phyloP scores from a whole-genome alignment of 2,888 invertebrate genomes.

The Linnaemya tessellans region DNA sequence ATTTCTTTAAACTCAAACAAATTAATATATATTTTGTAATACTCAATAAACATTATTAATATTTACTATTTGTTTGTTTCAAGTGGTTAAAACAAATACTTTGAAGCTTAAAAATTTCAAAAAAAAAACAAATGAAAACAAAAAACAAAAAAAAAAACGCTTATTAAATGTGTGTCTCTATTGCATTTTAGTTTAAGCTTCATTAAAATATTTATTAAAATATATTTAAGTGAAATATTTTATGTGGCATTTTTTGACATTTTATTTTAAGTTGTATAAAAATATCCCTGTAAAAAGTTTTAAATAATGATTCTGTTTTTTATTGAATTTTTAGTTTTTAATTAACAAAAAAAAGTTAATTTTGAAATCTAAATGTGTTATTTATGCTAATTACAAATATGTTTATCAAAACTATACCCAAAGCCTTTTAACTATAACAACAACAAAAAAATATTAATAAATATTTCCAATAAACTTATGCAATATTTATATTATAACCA shows the following conservation, averaged over 20 bases:
- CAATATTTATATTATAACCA: conserved; percentile 22
- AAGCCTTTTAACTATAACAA: conserved; percentile 12
- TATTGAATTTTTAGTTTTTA: conserved; percentile 34
- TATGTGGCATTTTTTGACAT: conserved; percentile 38
- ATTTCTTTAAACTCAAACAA: conserved; percentile 24
- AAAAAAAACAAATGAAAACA: background rate
- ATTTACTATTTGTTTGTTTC: conserved; percentile 4
- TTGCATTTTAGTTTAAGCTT: conserved; percentile 63
- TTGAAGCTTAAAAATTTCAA: conserved; percentile 39
- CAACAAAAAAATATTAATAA: conserved; percentile 8
- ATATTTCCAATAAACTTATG: conserved; percentile 24
- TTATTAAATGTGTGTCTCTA: conserved; percentile 40
- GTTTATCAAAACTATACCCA: conserved; percentile 15
- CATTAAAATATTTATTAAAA: conserved; percentile 16
- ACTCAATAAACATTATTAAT: conserved; percentile 50
- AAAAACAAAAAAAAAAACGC: conserved; percentile 23
- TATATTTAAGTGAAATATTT: background rate
- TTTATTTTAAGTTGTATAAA: conserved; percentile 54
- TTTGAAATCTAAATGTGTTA: conserved; percentile 22
- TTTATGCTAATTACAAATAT: conserved; percentile 22
- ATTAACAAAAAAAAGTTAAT: background rate
- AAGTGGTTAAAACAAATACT: conserved; percentile 23
- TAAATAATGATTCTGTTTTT: conserved; percentile 14
- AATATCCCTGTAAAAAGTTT: conserved; percentile 45
- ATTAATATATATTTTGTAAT: conserved; percentile 64